Base-by-base conservation (phyloP, 2,797 vertebrate species). In the Chiropotes sagulatus region DNA sequence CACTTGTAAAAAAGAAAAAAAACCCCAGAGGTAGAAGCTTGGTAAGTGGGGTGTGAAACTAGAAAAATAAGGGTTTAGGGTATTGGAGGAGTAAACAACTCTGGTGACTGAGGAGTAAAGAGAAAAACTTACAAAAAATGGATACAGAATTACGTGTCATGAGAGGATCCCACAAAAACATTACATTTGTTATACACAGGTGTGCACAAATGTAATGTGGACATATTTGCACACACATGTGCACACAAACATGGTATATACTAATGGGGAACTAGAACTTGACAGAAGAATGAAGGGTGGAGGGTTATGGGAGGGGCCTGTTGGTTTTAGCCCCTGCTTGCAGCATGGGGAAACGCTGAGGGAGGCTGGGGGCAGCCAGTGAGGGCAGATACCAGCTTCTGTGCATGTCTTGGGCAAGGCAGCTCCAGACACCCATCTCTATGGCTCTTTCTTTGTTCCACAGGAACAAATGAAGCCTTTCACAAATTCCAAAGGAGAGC, bases 401-500 rank as follows among this genome's bases (percentile, higher is more conserved):
- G 30, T 58, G 57, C 11, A 22, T 2, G 4, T 48, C 48, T 30
- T 0, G 9, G 54, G 33, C 88, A 92, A 85, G 1, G 33, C 28
- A 30, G 79, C 28, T 19, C 9, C 54, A 64, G 44, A 64, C 4
- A 33, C 36, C 28, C 39, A 44, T 30, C 15, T 64, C 13, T 30
- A 17, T 0, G 0, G 41, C 26, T 54, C 75, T 89, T 50, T 57
- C 64, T 92, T 70, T 44, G 39, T 36, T 57, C 48, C 17, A 39
- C 30, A 90, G 72, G 81, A 85, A 70, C 24, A 54, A 22, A 73
- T 8, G 17, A 81, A 36, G 20, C 48, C 44, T 36, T 83, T 92
- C n/a, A 57, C 78, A 92, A 90, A 79, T 88, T 87, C 92, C 70
- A 97, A 88, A 96, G 93, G 86, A 91, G 90, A 90, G 90, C 87